A percentile compares a stretch with the other conserved stretches of the same genome.
Evolutionary conservation across 2,113 vertebrate species (phyloP).

Genomic region (Eulemur rufifrons): DNA sequence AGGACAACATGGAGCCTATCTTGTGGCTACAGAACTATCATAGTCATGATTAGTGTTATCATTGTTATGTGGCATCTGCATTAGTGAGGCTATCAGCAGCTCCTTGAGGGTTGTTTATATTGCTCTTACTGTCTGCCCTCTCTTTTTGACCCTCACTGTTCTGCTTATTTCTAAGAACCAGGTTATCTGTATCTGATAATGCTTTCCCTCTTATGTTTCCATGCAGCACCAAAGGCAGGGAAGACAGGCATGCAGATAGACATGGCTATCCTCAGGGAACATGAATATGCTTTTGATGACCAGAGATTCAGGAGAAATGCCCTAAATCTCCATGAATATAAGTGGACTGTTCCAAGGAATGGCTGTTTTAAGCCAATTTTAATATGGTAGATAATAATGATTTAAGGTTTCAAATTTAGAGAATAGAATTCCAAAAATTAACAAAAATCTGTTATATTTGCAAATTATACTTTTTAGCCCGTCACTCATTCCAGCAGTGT

Average conservation of each 20-base stretch:
- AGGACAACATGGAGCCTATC: not conserved
- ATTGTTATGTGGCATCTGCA: not conserved
- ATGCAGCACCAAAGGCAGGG: not conserved
- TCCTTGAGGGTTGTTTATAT: not conserved
- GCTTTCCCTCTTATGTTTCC: not conserved
- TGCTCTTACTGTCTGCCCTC: not conserved
- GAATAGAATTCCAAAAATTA: not conserved
- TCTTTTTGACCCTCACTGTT: not conserved
- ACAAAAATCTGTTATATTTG: not conserved
- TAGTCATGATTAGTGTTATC: not conserved
- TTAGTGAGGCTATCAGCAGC: not conserved
- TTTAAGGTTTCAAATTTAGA: not conserved
- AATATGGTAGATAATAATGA: not conserved
- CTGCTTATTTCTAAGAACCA: not conserved
- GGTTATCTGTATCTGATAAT: not conserved
- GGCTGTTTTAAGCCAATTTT: not conserved
- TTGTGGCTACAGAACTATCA: accelerated
- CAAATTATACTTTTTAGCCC: not conserved
- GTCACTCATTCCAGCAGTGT: not conserved
- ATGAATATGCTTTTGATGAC: not conserved
- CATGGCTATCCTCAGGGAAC: not conserved
- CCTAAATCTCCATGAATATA: not conserved
- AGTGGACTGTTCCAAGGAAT: not conserved
- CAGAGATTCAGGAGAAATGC: not conserved
- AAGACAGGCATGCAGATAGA: not conserved